Percentiles rank a stretch among this genome's conserved stretches.
phyloP scores from a whole-genome alignment of 1,140 invertebrate species.

The Philotrypesis tridentata region DNA sequence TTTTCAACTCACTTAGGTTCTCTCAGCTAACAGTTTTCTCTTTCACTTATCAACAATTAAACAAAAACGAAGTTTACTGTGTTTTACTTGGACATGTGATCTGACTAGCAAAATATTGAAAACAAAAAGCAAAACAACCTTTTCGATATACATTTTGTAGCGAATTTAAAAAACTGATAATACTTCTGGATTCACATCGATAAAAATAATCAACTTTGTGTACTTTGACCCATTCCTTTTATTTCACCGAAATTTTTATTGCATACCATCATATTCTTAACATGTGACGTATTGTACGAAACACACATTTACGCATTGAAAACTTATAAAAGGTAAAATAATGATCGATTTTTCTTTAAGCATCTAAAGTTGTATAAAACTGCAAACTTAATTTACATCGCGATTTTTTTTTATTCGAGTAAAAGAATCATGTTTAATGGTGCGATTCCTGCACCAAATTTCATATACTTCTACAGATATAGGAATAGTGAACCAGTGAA shows the following conservation, averaged over 20 bases:
- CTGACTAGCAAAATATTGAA: slow-evolving; percentile 44
- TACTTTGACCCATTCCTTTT: neutral
- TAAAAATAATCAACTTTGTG: neutral
- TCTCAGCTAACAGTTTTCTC: slow-evolving; percentile 17
- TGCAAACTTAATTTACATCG: neutral
- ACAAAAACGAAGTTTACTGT: slow-evolving; percentile 10
- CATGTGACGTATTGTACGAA: neutral
- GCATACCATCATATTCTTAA: neutral
- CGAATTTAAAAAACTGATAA: neutral
- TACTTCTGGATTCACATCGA: neutral
- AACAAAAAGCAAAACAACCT: neutral
- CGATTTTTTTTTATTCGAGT: neutral
- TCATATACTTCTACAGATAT: neutral
- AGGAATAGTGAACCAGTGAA: neutral
- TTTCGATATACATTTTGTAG: slow-evolving; percentile 10
- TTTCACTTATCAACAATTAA: neutral
- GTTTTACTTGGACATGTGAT: slow-evolving; percentile 26
- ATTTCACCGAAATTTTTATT: neutral
- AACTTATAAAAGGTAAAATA: neutral
- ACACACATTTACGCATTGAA: neutral
- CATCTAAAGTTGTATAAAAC: neutral
- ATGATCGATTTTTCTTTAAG: neutral
- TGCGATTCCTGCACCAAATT: neutral
- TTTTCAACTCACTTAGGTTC: neutral
- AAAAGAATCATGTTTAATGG: neutral